Evolutionary conservation across 30 jellyfish, hydroid and myxozoan genomes (phyloP), one percentile per base, ranked within the genome.

Genomic region (Hydractinia echinata): DNA sequence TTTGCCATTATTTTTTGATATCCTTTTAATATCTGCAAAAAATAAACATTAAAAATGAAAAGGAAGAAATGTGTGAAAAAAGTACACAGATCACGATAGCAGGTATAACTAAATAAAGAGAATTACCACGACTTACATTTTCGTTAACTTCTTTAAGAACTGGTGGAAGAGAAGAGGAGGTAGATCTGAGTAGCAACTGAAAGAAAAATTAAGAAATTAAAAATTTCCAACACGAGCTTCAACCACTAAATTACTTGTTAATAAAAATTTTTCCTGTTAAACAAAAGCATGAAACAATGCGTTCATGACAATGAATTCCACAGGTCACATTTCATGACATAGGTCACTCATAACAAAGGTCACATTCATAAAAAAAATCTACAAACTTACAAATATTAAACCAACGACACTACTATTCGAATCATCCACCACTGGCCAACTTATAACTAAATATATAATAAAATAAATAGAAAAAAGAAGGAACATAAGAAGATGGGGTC

Each of bases 1-100:
- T 80, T 84, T 30, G 83, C 66, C 87, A 80, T 80, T 83, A 80
- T 80, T 50, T 66, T 62, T 49, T 70, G 73, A 80, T 80, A 67
- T 13, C 81, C 81, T 21, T 80, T 67, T 39, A 53, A 44, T 16
- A 80, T 51, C 87, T 80, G 48, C 51, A n/a, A 10, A 10, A 73
- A 50, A 30, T 30, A 67, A 15, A 21, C n/a, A 67, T 0, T 13
- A 67, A 67, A 0, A 13, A 67, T 10, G 51, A 20, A 67, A n/a
- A 4, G 21, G 21, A 21, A 67, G 11, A 13, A 67, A 3, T 13
- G 11, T 11, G 51, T 1, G 20, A 76, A 8, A 50, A n/a, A 51
- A 76, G 51, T 20, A 15, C 21, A 50, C 54, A 7, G 44, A 7
- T 50, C 20, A 76, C 44, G 2, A 30, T 2, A 30, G 44, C 44